Evolutionary conservation across 2,797 vertebrate genomes (phyloP).

Genomic region (Lutra lutra): DNA sequence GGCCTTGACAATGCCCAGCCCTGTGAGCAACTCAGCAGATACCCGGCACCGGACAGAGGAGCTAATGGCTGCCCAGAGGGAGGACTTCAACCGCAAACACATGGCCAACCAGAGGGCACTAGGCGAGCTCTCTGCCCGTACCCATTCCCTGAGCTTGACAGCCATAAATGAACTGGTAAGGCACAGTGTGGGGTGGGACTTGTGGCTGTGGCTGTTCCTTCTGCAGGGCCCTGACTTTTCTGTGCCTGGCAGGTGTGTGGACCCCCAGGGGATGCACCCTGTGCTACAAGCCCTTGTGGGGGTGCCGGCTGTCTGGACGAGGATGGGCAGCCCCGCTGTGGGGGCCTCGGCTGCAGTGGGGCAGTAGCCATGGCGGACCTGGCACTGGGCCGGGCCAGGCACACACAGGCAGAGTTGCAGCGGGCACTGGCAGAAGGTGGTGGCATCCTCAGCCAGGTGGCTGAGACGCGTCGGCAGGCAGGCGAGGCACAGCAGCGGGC

Average conservation of each 20-base stretch:
- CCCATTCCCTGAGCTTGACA: slow-evolving; percentile 89
- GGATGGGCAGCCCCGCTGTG: slow-evolving; percentile 93
- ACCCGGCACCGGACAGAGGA: slow-evolving; percentile 90
- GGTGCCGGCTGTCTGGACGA: slow-evolving; percentile 96
- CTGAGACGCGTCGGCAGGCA: slow-evolving; percentile 93
- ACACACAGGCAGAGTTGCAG: slow-evolving; percentile 94
- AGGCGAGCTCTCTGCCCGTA: slow-evolving; percentile 87
- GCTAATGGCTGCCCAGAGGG: slow-evolving; percentile 89
- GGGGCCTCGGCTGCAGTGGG: slow-evolving; percentile 94
- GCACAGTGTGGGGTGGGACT: neutral
- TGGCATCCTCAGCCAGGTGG: slow-evolving; percentile 92
- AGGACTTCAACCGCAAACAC: slow-evolving; percentile 93
- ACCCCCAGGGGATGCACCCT: slow-evolving; percentile 89
- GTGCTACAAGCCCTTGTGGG: slow-evolving; percentile 94
- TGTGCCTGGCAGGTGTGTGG: slow-evolving; percentile 92
- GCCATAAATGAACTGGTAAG: slow-evolving; percentile 95
- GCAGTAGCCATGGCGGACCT: slow-evolving; percentile 91
- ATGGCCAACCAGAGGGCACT: slow-evolving; percentile 92
- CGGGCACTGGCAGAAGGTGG: slow-evolving; percentile 91
- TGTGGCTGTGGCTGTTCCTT: neutral
- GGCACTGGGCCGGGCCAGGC: slow-evolving; percentile 92
- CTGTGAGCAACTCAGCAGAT: slow-evolving; percentile 90
- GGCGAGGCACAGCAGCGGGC: slow-evolving; percentile 93
- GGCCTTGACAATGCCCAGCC: slow-evolving; percentile 88
- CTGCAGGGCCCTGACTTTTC: neutral